Conservation (phyloP, 2,888 invertebrate genomes). For the Homarus gammarus region DNA sequence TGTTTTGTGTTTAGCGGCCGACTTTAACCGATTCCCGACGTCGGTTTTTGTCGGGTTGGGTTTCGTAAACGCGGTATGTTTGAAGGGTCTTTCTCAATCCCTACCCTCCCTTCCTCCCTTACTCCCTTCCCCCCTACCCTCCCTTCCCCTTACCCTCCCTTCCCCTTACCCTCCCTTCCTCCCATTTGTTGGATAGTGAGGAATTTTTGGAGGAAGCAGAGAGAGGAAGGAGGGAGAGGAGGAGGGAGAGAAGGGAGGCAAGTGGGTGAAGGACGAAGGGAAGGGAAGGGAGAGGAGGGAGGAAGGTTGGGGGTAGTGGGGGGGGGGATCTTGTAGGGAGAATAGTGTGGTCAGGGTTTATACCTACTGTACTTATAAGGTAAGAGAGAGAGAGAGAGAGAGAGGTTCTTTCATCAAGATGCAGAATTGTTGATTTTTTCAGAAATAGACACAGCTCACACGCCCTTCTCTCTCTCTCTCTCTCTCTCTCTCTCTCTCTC, state of each 20-base stretch:
- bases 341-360: neutral
- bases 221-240: neutral
- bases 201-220: neutral
- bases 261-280: neutral
- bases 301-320: no score
- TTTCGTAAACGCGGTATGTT: neutral
- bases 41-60: neutral
- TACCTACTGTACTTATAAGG: neutral
- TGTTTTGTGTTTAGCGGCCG: constrained; percentile 32
- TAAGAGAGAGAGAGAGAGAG: constrained; percentile 2
- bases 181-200: constrained; percentile 1
- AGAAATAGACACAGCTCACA: constrained; percentile 5
- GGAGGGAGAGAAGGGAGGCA: neutral
- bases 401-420: neutral
- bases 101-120: no score
- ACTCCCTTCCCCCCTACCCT: neutral
- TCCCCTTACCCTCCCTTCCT: neutral
- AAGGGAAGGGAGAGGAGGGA: neutral
- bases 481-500: neutral
- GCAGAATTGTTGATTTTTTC: neutral
- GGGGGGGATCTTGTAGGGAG: neutral
- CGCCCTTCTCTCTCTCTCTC: neutral
- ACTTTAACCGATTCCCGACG: neutral
- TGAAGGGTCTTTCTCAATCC: neutral
- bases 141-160: neutral